Conservation (phyloP, 1,140 invertebrate species). For the Pseudobourletiella spinata region DNA sequence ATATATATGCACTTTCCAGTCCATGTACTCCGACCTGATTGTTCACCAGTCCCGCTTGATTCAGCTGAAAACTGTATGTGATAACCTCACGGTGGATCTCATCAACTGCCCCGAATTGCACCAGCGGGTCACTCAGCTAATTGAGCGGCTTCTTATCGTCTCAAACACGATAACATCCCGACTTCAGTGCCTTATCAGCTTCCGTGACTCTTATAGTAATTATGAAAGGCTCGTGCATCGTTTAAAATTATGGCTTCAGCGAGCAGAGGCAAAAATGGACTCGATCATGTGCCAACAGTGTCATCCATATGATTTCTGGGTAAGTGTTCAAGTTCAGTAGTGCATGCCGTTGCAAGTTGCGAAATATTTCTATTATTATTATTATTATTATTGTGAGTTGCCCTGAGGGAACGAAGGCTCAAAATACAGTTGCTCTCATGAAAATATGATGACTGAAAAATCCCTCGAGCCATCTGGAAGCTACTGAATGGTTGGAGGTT, state of each 20-base stretch:
- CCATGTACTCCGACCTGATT: conserved; percentile 62
- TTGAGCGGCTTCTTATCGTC: conserved; percentile 58
- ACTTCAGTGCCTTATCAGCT: conserved; percentile 56
- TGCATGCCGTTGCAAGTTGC: no score
- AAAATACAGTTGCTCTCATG: no score
- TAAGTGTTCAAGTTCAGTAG: conserved; percentile 36
- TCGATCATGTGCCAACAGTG: conserved; percentile 43
- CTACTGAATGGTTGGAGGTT: no score
- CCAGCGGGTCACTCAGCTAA: conserved; percentile 55
- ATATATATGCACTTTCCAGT: conserved; percentile 46
- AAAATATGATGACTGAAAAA: no score
- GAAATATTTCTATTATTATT: no score
- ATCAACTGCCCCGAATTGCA: conserved; percentile 62
- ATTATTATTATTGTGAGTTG: no score
- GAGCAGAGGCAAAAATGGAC: conserved; percentile 55
- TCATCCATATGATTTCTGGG: conserved; percentile 66
- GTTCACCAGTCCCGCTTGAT: conserved; percentile 65
- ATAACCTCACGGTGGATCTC: conserved; percentile 56
- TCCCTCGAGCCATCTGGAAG: no score
- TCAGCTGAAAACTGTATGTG: conserved; percentile 59
- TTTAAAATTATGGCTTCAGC: conserved; percentile 62
- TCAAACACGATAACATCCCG: conserved; percentile 64
- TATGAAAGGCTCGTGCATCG: conserved; percentile 62
- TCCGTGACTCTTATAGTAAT: conserved; percentile 62
- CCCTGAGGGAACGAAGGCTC: no score